These are phyloP conservation scores for Palythoa heliodiscus DNA, from an alignment of 92 coral and sea anemone species.

Conservation along the genomic window DNA sequence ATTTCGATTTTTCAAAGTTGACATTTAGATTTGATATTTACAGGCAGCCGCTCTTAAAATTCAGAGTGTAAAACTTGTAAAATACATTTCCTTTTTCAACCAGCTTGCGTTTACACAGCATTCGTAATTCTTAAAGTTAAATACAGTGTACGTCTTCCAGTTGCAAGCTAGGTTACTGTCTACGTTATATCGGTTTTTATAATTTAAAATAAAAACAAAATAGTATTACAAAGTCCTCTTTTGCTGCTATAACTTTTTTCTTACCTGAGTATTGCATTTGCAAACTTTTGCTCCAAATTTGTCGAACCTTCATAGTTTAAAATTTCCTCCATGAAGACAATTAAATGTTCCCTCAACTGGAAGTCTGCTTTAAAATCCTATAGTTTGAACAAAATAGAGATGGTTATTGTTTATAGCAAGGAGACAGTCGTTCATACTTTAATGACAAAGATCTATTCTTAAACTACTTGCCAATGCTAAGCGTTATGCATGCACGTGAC, in stretches of 20 bases:
- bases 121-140: no score
- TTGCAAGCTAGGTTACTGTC: no score
- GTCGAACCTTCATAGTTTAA: constrained; percentile 68
- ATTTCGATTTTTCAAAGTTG: no score
- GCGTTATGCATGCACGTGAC: no score
- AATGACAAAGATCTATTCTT: background rate
- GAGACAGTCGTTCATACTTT: background rate
- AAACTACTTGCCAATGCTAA: no score
- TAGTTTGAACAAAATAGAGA: background rate
- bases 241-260: background rate
- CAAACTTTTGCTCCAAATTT: constrained; percentile 79
- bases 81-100: no score
- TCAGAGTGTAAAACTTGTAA: no score
- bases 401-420: background rate
- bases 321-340: constrained; percentile 70
- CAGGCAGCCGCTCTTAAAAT: no score
- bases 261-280: constrained; percentile 78
- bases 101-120: no score
- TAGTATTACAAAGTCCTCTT: background rate
- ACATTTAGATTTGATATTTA: no score
- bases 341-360: constrained; percentile 64
- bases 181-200: no score
- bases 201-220: background rate
- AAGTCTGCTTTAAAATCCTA: constrained; percentile 79
- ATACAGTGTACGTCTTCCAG: no score